Evolutionary conservation across 2,888 invertebrate species (phyloP), one percentile per base, ranked within the genome.

Genomic region (Eledona agricola): DNA sequence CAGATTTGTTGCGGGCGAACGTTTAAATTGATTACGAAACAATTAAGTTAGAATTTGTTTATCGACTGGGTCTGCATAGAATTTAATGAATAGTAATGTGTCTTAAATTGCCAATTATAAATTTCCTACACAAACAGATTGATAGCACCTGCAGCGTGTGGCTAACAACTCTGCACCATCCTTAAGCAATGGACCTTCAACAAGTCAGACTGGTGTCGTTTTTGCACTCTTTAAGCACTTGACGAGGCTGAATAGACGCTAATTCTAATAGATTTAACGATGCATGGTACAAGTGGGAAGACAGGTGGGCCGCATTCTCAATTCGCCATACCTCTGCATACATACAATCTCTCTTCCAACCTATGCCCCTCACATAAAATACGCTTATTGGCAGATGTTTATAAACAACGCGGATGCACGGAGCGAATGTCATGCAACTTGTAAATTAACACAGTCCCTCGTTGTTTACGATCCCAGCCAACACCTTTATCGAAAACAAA

Each of bases 401-500:
- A 40, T 28, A 40, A 26, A 28, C 40, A 40, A 25, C 26, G 19
- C 9, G 22, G 16, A 28, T 10, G 28, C 40, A 40, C 17, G 40
- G 28, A 28, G 25, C 15, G 17, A 9, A 40, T 42, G 31, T 29
- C 42, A 19, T 29, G 31, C 42, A 29, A 42, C 22, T 19, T 20
- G 31, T 42, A 42, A 42, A 42, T 42, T 29, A 42, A 9, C 12
- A n/a, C n/a, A n/a, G n/a, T 9, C 16, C 15, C 12, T 31, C 19
- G 9, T 29, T 42, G 42, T 42, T 42, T 42, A 42, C 42, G 42
- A 42, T 42, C 31, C 13, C 3, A 22, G 12, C 10, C 40, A 28
- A 31, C 31, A 42, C 47, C 37, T 47, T 35, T 47, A 47, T 32
- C 47, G 47, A 47, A 47, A 37, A 37, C 32, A 47, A 28, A 35